Conservation (phyloP, 1,140 invertebrate genomes). For the Bombus turneri region DNA sequence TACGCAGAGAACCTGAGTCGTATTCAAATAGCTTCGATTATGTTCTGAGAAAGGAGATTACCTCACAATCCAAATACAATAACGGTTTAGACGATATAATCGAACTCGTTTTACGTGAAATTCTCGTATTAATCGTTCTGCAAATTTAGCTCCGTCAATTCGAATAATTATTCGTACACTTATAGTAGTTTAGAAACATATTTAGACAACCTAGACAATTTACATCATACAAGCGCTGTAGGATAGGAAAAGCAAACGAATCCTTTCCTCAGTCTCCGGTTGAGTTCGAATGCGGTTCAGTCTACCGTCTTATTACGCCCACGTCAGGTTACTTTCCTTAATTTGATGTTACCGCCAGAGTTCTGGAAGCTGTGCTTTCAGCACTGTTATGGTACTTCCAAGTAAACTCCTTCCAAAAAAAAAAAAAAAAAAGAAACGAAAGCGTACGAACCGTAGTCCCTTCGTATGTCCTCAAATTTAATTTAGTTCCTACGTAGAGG, state of each 20-base stretch:
- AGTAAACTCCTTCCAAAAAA: background rate
- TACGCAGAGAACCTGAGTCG: background rate
- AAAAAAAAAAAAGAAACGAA: background rate
- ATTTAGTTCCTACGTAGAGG: too few relatives aligned
- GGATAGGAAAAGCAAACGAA: background rate
- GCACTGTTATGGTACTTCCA: background rate
- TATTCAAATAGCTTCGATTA: conserved; percentile 5
- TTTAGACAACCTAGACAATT: background rate
- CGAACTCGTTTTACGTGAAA: background rate
- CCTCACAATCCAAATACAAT: background rate
- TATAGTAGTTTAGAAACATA: background rate
- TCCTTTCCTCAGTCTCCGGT: background rate
- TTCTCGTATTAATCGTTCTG: background rate
- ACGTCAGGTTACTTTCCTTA: conserved; percentile 14
- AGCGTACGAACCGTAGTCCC: background rate
- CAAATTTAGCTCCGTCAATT: background rate
- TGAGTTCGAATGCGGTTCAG: background rate
- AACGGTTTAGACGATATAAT: background rate
- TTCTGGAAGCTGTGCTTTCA: background rate
- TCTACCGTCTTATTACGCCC: conserved; percentile 9
- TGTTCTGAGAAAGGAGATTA: background rate
- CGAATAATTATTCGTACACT: background rate
- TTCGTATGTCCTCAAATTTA: background rate
- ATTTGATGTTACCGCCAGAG: background rate
- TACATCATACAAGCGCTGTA: background rate